phyloP scores from a whole-genome alignment of 2,113 vertebrate species.

The Egretta garzetta region DNA sequence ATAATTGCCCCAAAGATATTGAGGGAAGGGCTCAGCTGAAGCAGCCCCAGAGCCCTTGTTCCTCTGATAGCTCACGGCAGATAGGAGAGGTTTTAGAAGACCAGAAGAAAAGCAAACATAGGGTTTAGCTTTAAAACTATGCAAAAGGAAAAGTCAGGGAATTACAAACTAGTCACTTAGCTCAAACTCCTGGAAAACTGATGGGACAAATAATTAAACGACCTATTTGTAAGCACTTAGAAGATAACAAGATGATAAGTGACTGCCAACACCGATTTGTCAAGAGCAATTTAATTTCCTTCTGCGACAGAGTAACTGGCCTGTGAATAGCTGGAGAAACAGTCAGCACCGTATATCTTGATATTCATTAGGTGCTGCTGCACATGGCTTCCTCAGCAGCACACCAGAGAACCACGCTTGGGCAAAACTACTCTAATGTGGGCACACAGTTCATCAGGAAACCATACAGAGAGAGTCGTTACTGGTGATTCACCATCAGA shows the following conservation, averaged over 20 bases:
- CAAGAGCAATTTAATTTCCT: conserved; percentile 62
- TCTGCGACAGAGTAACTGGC: conserved; percentile 1
- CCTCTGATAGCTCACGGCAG: not conserved
- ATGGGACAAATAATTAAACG: conserved; percentile 60
- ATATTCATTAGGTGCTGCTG: conserved; percentile 28
- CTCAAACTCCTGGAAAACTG: not conserved
- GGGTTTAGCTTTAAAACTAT: not conserved
- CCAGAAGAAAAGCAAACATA: not conserved
- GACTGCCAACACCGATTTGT: conserved; percentile 57
- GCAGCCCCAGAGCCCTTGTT: not conserved
- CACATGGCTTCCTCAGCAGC: conserved; percentile 14
- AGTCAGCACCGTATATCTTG: conserved; percentile 15
- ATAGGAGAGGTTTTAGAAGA: not conserved
- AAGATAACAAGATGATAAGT: conserved; percentile 69
- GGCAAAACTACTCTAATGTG: not conserved
- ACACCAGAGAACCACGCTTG: not conserved
- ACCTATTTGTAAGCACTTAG: conserved; percentile 61
- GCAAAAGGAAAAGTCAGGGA: not conserved
- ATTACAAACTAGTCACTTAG: conserved; percentile 7
- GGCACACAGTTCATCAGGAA: not conserved
- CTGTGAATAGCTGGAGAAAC: conserved; percentile 35
- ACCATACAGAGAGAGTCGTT: not conserved
- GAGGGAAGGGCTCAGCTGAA: not conserved
- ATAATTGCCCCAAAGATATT: not conserved
- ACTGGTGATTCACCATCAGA: not conserved